Evolutionary conservation across 1,140 invertebrate genomes (phyloP).

Genomic region (Zaprionus inermis): DNA sequence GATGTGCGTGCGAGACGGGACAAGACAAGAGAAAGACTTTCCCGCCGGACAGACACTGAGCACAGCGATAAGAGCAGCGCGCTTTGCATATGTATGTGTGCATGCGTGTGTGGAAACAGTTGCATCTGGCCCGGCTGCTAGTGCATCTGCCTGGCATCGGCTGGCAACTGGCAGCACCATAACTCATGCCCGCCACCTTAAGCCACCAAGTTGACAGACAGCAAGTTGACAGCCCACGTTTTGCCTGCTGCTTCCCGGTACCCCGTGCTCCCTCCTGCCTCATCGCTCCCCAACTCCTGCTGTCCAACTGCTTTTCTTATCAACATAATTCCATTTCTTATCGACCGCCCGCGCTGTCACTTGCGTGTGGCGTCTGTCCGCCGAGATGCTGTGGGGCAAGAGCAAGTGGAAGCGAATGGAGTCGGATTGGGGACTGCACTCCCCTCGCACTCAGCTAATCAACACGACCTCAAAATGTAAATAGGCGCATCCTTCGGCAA

Average conservation of each 20-base stretch:
- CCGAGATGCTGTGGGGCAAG: conserved; percentile 33
- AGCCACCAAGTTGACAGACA: conserved; percentile 72
- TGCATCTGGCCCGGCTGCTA: conserved; percentile 59
- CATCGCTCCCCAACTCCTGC: not conserved
- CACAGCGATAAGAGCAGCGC: conserved; percentile 39
- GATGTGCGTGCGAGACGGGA: conserved; percentile 63
- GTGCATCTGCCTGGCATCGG: conserved; percentile 7
- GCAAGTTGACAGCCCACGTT: conserved; percentile 67
- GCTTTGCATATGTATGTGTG: conserved; percentile 19
- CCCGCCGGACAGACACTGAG: conserved; percentile 44
- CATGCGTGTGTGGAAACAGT: conserved; percentile 26
- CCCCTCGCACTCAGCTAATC: conserved; percentile 78
- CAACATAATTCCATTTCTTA: conserved; percentile 70
- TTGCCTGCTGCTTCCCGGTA: conserved; percentile 30
- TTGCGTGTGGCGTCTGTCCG: conserved; percentile 39
- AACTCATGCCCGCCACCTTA: conserved; percentile 52
- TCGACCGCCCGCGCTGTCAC: conserved; percentile 52
- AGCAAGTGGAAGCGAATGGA: not conserved
- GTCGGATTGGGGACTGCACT: not conserved
- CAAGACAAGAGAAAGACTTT: conserved; percentile 72
- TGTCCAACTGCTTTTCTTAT: conserved; percentile 3
- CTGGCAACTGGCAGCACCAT: conserved; percentile 25
- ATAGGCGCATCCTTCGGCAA: conserved; percentile 70
- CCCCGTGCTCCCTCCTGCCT: not conserved
- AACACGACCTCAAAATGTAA: conserved; percentile 79